Evolutionary conservation across 1,140 invertebrate species (phyloP), one percentile per base, ranked within the genome.

Genomic region (Ridgeia piscesae): DNA sequence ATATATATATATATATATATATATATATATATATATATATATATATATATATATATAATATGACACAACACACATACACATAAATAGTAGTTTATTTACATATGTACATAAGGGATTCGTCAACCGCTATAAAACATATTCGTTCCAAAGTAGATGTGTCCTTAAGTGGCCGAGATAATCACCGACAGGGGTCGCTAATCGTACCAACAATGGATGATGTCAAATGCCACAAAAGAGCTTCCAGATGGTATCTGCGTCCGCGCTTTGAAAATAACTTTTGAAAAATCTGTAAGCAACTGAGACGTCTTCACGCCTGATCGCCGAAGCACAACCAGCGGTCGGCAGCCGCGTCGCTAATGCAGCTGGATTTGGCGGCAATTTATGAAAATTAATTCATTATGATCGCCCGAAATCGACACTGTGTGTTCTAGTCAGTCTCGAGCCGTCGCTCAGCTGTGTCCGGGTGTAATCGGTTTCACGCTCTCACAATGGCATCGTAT

Each of bases 351-450:
- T 21, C 58, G 58, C 4, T 77, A 77, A 77, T 77, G 58, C 58
- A 21, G 58, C 58, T 0, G 58, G 58, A 77, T 77, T 77, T 77
- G 58, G 58, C 58, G 58, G 58, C 58, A 77, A 77, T 77, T 77
- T 77, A 77, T 77, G 58, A 77, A 77, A 77, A 77, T 77, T 77
- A 77, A 77, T 77, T 77, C 58, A 77, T 77, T 77, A 77, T 77
- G 58, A 77, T 77, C 58, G 58, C 58, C 58, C 58, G 58, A 77
- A 77, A 77, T 77, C 58, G 58, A 77, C 58, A 77, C 11, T 77
- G 58, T 77, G 58, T 77, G 58, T 77, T 77, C 58, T 77, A 77
- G 58, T 27, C 58, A 31, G 58, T 77, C 27, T 77, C 58, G 58
- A 9, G 58, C 27, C 58, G 58, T 31, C 58, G 58, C 58, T 77